A percentile compares a stretch with the other conserved stretches of the same genome.
These are phyloP conservation scores for Anniella stebbinsi DNA, from an alignment of 2,797 vertebrate genomes.

Conservation along the genomic window DNA sequence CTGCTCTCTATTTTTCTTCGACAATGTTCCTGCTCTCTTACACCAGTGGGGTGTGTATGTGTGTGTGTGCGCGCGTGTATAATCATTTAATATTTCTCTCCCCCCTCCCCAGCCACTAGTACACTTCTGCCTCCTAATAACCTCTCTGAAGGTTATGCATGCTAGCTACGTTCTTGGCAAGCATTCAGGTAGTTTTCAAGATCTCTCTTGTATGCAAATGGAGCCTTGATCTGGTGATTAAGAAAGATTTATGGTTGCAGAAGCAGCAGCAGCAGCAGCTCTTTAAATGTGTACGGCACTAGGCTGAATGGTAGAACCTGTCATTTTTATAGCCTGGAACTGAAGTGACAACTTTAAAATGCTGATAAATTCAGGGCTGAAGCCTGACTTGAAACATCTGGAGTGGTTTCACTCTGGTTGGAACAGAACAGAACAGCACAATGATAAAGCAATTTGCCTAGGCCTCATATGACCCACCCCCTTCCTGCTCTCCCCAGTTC, in stretches of 20 bases:
- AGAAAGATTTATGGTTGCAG: constrained; percentile 59
- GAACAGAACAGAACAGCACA: background rate
- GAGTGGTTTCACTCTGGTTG: rapidly evolving
- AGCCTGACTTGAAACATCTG: constrained; percentile 2
- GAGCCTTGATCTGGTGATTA: constrained; percentile 64
- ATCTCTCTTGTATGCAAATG: constrained; percentile 59
- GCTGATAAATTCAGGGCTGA: constrained; percentile 12
- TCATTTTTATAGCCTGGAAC: constrained; percentile 37
- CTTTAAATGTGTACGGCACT: constrained; percentile 51
- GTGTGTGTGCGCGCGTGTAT: background rate
- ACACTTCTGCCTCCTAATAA: constrained; percentile 53
- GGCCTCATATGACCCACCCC: background rate
- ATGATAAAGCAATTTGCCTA: background rate
- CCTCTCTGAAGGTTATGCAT: constrained; percentile 42
- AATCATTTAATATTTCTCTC: constrained; percentile 22
- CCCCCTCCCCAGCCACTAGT: background rate
- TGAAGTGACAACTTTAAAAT: constrained; percentile 33
- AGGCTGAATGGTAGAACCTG: background rate
- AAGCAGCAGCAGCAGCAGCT: constrained; percentile 29
- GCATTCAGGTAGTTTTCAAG: constrained; percentile 63
- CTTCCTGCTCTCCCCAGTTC: background rate
- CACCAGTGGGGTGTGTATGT: background rate
- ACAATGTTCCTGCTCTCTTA: constrained; percentile 23
- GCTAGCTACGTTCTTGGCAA: constrained; percentile 57
- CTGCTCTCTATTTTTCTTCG: constrained; percentile 14